Evolutionary conservation across 2,113 vertebrate species (phyloP), one percentile per base, ranked within the genome.

Genomic region (Gavia stellata): DNA sequence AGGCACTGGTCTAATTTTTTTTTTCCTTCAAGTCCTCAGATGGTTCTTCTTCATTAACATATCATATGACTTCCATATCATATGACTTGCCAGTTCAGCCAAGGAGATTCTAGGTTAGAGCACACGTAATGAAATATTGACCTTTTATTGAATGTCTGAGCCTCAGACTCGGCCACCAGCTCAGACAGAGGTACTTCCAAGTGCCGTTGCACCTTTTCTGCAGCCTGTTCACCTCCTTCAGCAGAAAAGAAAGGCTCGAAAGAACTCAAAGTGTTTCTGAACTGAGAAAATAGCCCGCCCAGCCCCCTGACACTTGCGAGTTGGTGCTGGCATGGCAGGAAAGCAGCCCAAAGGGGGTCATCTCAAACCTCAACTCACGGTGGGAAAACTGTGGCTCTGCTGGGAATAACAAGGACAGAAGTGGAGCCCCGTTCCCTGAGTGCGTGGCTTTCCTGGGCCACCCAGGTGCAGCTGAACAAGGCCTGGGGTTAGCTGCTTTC

Each of bases 181-280:
- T 94, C 87, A 96, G 55, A 55, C 58, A 84, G 59, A 90, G 63
- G 23, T 67, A 91, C 73, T 86, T 72, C 74, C 78, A 33, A 65
- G 68, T 19, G 59, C 55, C 3, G 1, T 62, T 87, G 62, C 49
- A 47, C 28, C 29, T 75, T 47, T 63, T 75, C 70, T 86, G 44
- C 67, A 77, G 81, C 52, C 78, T 42, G 34, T 92, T 87, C 74
- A 50, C 59, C 71, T 65, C 18, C n/a, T 38, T 95, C 86, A 79
- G 49, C 73, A 82, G 80, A 95, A 94, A 95, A 97, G 29, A 81
- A 82, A 85, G 74, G 68, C 71, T 73, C 24, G 12, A 77, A 73
- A 91, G 79, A 87, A 40, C 42, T 86, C 87, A 83, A 77, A 85
- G 53, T 92, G 86, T 66, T 96, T 91, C 91, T 96, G 86, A 92